Base-by-base conservation (phyloP, 2,888 invertebrate species). In the Danaus chrysippus region DNA sequence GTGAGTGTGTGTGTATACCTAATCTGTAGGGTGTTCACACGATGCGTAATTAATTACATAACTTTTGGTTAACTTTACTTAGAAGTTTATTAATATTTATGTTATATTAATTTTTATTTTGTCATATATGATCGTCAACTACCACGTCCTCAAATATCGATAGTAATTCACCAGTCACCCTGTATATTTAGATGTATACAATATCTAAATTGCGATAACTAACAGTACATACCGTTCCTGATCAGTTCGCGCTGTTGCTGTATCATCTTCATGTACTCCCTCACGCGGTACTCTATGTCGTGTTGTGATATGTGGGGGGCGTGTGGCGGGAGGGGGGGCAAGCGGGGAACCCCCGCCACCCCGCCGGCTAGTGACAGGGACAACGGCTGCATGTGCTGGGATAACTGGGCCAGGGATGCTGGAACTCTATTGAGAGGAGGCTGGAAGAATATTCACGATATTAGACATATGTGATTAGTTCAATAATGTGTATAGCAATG, bases 241-340 rank as follows among this genome's bases (percentile, higher is more conserved):
- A 87, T 81, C 11, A 88, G 70, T 56, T 89, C 89, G 55, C 86
- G 74, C 63, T 91, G 91, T 62, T 86, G 85, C 71, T 93, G 93
- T 62, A 96, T 88, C 71, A 95, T 83, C 83, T 95, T 96, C 75
- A 96, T 92, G 79, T 96, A 96, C 74, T 96, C 96, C 75, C 95
- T 92, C 91, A 96, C 94, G 34, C 95, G 92, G 64, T 94, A 94
- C 78, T 96, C 96, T 65, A 96, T 92, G 76, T 96, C 96, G 67
- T 94, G 93, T 70, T 93, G 94, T 9, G 93, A 91, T 62, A 93
- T 87, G 69, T 93, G 93, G 11, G 92, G 93, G 59, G 83, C 73
- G 86, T 92, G 86, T 79, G 84, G 69, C 78, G 92, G 82, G 79
- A 93, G 60, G 79, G 92, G 92, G 82, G 91, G 90, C 91, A 92